phyloP scores from a whole-genome alignment of 2,797 vertebrate species.

The Bradypus variegatus region DNA sequence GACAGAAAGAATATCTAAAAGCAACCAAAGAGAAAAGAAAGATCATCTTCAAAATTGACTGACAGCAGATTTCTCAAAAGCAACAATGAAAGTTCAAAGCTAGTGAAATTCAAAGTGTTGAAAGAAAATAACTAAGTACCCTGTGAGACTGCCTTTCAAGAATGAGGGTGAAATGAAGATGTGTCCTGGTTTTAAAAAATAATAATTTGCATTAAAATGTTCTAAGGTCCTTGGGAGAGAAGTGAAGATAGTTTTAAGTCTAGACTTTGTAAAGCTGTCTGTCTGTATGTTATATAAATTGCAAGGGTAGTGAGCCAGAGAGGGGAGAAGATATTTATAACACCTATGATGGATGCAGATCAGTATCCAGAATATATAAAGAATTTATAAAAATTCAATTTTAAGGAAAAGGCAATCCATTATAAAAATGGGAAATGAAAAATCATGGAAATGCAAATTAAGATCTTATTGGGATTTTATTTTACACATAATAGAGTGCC shows the following conservation, averaged over 20 bases:
- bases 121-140: background rate
- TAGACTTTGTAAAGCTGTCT: background rate
- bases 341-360: background rate
- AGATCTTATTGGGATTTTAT: background rate
- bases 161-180: background rate
- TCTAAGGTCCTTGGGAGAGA: background rate
- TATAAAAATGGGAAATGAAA: slow-evolving; percentile 4
- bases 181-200: background rate
- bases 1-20: background rate
- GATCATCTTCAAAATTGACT: background rate
- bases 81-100: background rate
- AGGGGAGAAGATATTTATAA: background rate
- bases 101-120: background rate
- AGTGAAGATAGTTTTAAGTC: background rate
- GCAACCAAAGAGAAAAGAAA: background rate
- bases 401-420: background rate
- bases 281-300: background rate
- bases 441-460: background rate
- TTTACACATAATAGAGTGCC: background rate
- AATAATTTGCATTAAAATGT: background rate
- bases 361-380: background rate
- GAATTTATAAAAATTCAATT: background rate
- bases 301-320: background rate
- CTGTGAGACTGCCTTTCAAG: background rate
- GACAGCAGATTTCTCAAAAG: background rate